These are phyloP conservation scores for Alloscopus bannaensis DNA, from an alignment of 2,888 invertebrate species.

Conservation along the genomic window DNA sequence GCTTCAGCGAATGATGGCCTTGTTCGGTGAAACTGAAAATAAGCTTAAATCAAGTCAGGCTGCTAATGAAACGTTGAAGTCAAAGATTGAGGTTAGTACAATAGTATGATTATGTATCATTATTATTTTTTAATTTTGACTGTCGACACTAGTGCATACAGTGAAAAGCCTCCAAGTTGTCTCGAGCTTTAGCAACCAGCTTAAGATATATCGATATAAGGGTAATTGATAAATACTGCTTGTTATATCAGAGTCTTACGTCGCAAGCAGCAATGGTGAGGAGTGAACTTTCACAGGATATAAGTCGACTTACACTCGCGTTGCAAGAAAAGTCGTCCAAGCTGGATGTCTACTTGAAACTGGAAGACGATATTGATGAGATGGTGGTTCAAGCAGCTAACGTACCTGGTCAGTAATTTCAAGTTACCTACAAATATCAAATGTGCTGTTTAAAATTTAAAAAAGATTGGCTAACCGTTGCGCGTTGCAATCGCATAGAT, in stretches of 20 bases:
- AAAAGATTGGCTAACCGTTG: background rate
- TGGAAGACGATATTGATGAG: conserved; percentile 25
- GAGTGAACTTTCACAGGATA: background rate
- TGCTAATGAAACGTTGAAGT: background rate
- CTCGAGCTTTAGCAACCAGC: no score
- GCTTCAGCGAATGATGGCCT: background rate
- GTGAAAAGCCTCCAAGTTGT: no score
- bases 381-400: conserved; percentile 18
- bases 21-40: background rate
- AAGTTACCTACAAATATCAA: no score
- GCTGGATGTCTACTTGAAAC: conserved; percentile 18
- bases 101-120: no score
- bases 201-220: no score
- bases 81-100: background rate
- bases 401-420: conserved; percentile 8
- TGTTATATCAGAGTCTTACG: background rate
- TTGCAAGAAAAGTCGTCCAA: conserved; percentile 16
- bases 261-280: background rate
- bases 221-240: no score
- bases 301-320: conserved; percentile 17
- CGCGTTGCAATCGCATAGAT: background rate
- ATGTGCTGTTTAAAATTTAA: background rate
- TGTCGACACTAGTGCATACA: no score
- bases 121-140: no score
- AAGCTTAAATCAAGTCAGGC: background rate